phyloP scores from a whole-genome alignment of 2,797 vertebrate genomes.

The Poecile montanus region DNA sequence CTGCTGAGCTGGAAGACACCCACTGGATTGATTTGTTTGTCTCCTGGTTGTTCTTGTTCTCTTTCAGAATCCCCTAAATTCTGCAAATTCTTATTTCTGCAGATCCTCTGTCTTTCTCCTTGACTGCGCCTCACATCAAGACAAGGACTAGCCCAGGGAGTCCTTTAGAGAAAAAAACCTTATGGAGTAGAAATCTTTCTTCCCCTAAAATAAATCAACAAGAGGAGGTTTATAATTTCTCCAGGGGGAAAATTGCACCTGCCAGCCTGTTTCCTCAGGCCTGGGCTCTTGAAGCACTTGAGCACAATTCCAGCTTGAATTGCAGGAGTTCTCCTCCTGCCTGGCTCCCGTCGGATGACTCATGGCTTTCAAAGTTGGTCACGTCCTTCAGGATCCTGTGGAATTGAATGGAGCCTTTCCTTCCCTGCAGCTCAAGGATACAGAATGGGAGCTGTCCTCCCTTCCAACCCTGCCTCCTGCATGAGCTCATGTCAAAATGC shows the following conservation, averaged over 20 bases:
- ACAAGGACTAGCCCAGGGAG: not conserved
- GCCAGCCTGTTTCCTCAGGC: not conserved
- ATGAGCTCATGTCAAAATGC: conserved; percentile 21
- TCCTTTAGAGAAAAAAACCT: not conserved
- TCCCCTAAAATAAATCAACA: not conserved
- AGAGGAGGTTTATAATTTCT: not conserved
- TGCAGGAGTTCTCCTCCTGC: not conserved
- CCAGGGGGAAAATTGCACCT: not conserved
- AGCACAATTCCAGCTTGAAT: conserved; percentile 17
- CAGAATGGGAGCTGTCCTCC: not conserved
- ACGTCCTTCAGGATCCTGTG: not conserved
- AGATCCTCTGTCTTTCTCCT: not conserved
- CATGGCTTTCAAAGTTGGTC: conserved; percentile 14
- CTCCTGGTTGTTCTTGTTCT: not conserved
- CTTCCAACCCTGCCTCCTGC: not conserved
- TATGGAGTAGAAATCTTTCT: not conserved
- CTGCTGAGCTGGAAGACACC: not conserved
- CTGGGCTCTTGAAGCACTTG: not conserved
- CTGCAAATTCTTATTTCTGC: not conserved
- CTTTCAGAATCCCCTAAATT: not conserved
- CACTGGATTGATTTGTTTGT: not conserved
- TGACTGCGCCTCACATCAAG: not conserved
- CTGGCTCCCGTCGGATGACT: not conserved
- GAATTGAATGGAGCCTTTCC: not conserved
- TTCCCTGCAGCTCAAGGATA: not conserved